These are phyloP conservation scores for Caenorhabditis sp. DNA, from an alignment of 2,888 invertebrate genomes.

Conservation along the genomic window DNA sequence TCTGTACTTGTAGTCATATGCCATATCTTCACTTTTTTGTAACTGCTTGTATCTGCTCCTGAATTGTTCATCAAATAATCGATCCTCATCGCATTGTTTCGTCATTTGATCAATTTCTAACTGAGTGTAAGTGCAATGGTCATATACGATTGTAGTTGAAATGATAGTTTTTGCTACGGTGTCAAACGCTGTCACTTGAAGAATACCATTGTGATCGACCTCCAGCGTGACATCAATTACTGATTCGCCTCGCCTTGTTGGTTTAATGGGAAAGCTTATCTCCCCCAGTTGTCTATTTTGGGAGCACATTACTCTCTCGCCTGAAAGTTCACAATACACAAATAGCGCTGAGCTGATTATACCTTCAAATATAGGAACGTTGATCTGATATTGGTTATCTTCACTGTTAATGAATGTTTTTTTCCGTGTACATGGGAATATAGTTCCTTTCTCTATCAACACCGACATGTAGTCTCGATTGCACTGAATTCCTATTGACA, in stretches of 20 bases:
- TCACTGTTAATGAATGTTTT: conserved; percentile 57
- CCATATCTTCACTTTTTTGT: conserved; percentile 59
- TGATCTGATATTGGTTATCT: conserved; percentile 53
- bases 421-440: conserved; percentile 47
- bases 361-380: conserved; percentile 61
- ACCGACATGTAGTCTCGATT: conserved; percentile 63
- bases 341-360: too few species aligned
- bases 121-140: conserved; percentile 58
- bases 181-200: conserved; percentile 59
- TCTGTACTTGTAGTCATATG: conserved; percentile 58
- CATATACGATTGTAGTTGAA: conserved; percentile 55
- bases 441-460: conserved; percentile 48
- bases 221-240: conserved; percentile 50
- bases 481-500: conserved; percentile 60
- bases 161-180: conserved; percentile 30
- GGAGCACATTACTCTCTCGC: conserved; percentile 47
- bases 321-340: too few species aligned
- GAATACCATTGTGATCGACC: conserved; percentile 63
- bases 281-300: conserved; percentile 56
- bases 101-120: conserved; percentile 53
- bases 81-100: conserved; percentile 40
- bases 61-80: conserved; percentile 37
- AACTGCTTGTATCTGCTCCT: conserved; percentile 51
- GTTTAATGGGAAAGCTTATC: conserved; percentile 23
- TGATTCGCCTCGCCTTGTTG: conserved; percentile 45